These are phyloP conservation scores for Microctenopoma stevenorrisi DNA, from an alignment of 2,797 vertebrate genomes.

Conservation along the genomic window DNA sequence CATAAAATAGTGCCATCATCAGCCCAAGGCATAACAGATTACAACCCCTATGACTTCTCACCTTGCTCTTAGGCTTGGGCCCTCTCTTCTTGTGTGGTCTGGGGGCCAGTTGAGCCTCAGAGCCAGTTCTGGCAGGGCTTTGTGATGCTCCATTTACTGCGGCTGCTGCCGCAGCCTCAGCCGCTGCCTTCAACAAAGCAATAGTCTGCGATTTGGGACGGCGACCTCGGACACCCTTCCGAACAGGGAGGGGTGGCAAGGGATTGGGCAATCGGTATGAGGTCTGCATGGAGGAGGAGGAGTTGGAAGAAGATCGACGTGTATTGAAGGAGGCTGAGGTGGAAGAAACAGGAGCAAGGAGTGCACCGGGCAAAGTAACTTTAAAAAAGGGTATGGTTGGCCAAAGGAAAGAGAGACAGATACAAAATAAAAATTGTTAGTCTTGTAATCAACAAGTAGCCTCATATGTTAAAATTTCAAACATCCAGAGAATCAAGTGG, in stretches of 20 bases:
- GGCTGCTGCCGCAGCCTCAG: conserved; percentile 75
- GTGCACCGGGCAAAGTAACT: conserved; percentile 88
- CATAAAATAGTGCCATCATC: conserved; percentile 24
- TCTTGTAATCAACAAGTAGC: not conserved
- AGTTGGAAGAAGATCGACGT: conserved; percentile 80
- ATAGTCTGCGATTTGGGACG: conserved; percentile 87
- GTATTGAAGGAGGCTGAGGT: conserved; percentile 79
- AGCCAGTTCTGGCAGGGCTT: conserved; percentile 65
- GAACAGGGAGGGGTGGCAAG: conserved; percentile 85
- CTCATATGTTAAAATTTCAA: not conserved
- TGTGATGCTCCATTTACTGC: conserved; percentile 84
- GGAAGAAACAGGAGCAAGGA: conserved; percentile 82
- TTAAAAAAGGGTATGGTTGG: conserved; percentile 34
- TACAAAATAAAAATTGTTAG: not conserved
- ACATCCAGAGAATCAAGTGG: conserved; percentile 19
- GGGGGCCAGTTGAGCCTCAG: conserved; percentile 75
- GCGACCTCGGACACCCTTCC: conserved; percentile 87
- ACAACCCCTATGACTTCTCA: conserved; percentile 66
- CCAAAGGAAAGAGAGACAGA: not conserved
- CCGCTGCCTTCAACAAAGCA: conserved; percentile 84
- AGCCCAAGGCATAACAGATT: conserved; percentile 33
- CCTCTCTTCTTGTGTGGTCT: conserved; percentile 90
- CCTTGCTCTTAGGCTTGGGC: conserved; percentile 92
- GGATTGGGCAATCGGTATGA: conserved; percentile 87
- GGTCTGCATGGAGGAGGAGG: conserved; percentile 86